Percentiles rank a stretch among this genome's conserved stretches.
phyloP scores from a whole-genome alignment of 2,888 invertebrate species.

The Quadroppia sp. region DNA sequence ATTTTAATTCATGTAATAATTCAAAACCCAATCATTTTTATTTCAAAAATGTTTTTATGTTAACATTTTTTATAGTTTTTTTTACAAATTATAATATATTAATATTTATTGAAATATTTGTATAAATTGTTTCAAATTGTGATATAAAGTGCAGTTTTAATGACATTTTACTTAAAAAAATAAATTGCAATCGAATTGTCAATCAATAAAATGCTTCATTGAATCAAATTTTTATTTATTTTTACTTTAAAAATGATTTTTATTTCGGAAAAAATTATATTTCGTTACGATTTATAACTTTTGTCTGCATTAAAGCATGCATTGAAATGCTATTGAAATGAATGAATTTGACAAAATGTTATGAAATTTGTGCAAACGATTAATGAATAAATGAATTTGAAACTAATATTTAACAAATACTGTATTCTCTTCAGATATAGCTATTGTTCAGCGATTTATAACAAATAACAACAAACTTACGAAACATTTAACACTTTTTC shows the following conservation, averaged over 20 bases:
- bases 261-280: no score
- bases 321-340: no score
- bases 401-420: neutral
- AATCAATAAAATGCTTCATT: neutral
- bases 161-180: neutral
- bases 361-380: neutral
- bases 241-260: no score
- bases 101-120: neutral
- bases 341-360: no score
- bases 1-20: no score
- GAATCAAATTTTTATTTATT: neutral
- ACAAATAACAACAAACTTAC: neutral
- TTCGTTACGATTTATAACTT: no score
- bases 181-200: neutral
- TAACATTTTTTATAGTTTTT: neutral
- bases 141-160: neutral
- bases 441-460: constrained; percentile 11
- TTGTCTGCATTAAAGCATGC: no score
- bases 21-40: no score
- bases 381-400: neutral
- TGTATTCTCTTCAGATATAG: constrained; percentile 2
- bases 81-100: neutral
- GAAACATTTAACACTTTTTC: neutral
- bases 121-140: neutral
- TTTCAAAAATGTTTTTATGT: neutral